A percentile compares a stretch with the other conserved stretches of the same genome.
Evolutionary conservation across 2,113 vertebrate species (phyloP).

Genomic region (Hemiscyllium ocellatum): DNA sequence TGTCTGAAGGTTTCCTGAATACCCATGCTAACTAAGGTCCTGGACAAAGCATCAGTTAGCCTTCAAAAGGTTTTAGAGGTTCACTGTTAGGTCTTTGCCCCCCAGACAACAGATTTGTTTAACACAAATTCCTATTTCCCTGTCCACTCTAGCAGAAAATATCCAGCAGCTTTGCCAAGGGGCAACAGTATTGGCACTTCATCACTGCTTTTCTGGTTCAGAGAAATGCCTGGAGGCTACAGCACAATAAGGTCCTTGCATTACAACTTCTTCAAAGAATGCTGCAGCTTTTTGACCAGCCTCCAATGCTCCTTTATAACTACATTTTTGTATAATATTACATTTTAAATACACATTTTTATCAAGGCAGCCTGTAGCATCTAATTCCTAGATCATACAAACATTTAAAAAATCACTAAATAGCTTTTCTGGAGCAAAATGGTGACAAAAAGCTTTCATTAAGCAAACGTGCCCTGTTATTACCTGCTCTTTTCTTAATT

Average conservation of each 20-base stretch:
- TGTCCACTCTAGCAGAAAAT: conserved; percentile 32
- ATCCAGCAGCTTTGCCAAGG: conserved; percentile 3
- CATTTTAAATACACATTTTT: not conserved
- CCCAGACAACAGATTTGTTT: conserved; percentile 37
- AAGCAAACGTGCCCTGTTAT: not conserved
- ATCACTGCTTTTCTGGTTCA: not conserved
- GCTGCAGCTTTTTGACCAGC: not conserved
- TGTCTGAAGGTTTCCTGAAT: not conserved
- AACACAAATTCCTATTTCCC: conserved; percentile 39
- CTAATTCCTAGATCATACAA: not conserved
- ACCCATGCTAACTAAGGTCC: conserved; percentile 44
- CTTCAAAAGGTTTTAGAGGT: conserved; percentile 38
- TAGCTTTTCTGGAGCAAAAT: not conserved
- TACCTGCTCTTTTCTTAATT: not conserved
- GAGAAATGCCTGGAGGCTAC: conserved; percentile 11
- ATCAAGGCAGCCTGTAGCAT: not conserved
- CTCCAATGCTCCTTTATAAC: not conserved
- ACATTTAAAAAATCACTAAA: not conserved
- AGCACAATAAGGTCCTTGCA: not conserved
- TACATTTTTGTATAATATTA: not conserved
- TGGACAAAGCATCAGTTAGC: conserved; percentile 40
- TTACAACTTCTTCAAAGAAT: conserved; percentile 37
- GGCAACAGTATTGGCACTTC: conserved; percentile 7
- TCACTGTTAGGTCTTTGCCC: conserved; percentile 41
- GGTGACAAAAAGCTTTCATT: not conserved